Evolutionary conservation across 2,113 vertebrate species (phyloP).

Genomic region (Monopterus albus): DNA sequence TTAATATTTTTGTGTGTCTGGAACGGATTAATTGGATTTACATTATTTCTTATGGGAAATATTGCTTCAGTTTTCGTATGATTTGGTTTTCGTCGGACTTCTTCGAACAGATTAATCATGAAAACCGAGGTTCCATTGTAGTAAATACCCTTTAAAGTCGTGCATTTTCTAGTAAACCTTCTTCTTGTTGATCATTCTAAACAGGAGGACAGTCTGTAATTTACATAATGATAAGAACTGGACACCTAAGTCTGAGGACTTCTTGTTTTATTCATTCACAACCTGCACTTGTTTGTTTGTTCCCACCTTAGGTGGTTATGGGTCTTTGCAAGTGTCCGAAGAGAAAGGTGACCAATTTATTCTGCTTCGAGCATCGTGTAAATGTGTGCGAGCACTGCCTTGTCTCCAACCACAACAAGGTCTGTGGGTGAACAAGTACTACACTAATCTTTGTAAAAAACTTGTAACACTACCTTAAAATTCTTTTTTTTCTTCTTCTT

Average conservation of each 20-base stretch:
- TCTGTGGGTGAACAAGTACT: conserved; percentile 60
- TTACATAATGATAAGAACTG: not conserved
- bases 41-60: no score
- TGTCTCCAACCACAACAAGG: conserved; percentile 93
- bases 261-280: not conserved
- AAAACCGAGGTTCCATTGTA: no score
- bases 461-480: not conserved
- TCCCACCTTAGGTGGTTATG: conserved; percentile 77
- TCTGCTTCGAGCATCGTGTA: conserved; percentile 94
- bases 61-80: no score
- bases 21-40: no score
- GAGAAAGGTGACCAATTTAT: conserved; percentile 93
- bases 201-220: no score
- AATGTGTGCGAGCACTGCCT: conserved; percentile 95
- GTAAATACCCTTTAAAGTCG: no score
- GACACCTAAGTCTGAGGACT: not conserved
- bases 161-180: no score
- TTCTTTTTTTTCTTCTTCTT: conserved; percentile 7
- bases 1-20: no score
- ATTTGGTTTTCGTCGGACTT: no score
- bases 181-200: no score
- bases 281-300: conserved; percentile 19
- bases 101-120: no score
- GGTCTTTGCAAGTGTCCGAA: conserved; percentile 96
- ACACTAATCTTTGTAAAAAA: not conserved